Conservation (phyloP, 2,113 vertebrate species). For the Paramisgurnus dabryanus region DNA sequence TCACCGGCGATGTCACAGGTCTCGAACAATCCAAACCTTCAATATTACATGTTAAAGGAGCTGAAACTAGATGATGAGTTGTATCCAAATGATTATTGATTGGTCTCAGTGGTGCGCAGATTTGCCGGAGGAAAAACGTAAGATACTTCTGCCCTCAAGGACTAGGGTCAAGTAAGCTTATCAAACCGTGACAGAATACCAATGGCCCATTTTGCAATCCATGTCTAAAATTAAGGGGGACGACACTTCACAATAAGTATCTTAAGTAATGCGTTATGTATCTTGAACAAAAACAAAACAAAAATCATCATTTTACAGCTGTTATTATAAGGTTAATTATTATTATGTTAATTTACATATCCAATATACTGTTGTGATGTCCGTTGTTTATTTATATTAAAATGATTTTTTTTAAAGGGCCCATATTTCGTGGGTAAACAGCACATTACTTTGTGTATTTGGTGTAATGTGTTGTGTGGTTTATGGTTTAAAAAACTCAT, state of each 20-base stretch:
- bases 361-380: too few relatives aligned
- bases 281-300: too few relatives aligned
- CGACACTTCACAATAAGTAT: constrained; percentile 15
- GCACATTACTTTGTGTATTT: too few relatives aligned
- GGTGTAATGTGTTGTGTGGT: too few relatives aligned
- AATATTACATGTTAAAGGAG: constrained; percentile 6
- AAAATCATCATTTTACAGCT: too few relatives aligned
- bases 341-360: too few relatives aligned
- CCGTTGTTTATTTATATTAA: too few relatives aligned
- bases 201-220: constrained; percentile 40
- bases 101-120: constrained; percentile 42
- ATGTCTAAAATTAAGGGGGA: constrained; percentile 20
- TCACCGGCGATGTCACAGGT: not conserved
- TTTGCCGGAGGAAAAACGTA: constrained; percentile 44
- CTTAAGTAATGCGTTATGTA: not conserved
- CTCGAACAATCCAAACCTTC: not conserved
- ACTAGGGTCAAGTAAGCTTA: constrained; percentile 50
- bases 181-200: constrained; percentile 41
- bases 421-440: too few relatives aligned
- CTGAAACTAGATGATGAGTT: constrained; percentile 36
- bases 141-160: constrained; percentile 40
- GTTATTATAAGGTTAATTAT: too few relatives aligned
- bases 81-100: constrained; percentile 55
- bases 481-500: too few relatives aligned
- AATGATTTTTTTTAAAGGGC: too few relatives aligned